Evolutionary conservation across 1,140 invertebrate genomes (phyloP).

Genomic region (Archivesica marissinica): DNA sequence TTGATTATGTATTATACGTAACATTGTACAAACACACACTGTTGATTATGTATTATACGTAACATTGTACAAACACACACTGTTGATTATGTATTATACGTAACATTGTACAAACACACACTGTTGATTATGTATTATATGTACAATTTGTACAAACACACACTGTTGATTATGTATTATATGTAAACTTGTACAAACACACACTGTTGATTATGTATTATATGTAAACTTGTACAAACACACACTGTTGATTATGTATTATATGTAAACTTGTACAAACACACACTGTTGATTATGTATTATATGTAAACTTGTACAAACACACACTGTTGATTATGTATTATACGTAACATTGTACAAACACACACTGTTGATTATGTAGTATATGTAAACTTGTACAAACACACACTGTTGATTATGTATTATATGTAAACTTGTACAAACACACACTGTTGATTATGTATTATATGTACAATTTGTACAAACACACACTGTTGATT

Average conservation of each 20-base stretch:
- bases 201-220: background rate
- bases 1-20: too few species aligned
- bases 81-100: background rate
- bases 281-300: too few species aligned
- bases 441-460: too few species aligned
- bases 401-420: background rate
- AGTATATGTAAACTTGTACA: background rate
- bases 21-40: too few species aligned
- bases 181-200: background rate
- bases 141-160: background rate
- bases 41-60: background rate
- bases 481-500: background rate
- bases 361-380: background rate
- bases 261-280: background rate
- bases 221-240: background rate
- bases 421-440: background rate
- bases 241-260: background rate
- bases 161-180: background rate
- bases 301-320: conserved; percentile 55
- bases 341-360: background rate
- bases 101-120: background rate
- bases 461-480: background rate
- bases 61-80: background rate
- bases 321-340: background rate
- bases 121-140: too few species aligned